These are phyloP conservation scores for Blomia tropicalis DNA, from an alignment of 2,888 invertebrate species.

Conservation along the genomic window DNA sequence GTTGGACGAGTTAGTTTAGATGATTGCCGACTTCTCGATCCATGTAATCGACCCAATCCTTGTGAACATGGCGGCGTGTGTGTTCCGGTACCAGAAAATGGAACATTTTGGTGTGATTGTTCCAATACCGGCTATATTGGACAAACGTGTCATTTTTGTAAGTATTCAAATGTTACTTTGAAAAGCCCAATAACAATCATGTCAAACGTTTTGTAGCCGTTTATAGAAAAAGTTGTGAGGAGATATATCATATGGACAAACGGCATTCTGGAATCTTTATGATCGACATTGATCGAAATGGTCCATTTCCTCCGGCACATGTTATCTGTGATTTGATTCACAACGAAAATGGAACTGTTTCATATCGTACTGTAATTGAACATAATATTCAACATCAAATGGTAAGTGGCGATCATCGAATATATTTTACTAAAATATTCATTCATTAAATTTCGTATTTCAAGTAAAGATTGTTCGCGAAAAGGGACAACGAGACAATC, in stretches of 20 bases:
- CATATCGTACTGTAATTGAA: conserved; percentile 69
- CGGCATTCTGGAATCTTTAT: conserved; percentile 76
- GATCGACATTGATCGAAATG: conserved; percentile 85
- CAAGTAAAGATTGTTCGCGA: conserved; percentile 54
- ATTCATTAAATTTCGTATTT: neutral
- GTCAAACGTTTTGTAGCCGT: conserved; percentile 45
- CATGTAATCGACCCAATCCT: conserved; percentile 70
- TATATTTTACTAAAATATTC: conserved; percentile 29
- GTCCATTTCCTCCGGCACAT: conserved; percentile 72
- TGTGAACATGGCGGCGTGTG: conserved; percentile 84
- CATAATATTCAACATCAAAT: conserved; percentile 79
- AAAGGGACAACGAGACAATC: conserved; percentile 52
- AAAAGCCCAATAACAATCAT: conserved; percentile 3
- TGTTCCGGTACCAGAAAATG: conserved; percentile 40
- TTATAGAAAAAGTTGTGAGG: conserved; percentile 78
- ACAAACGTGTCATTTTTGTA: conserved; percentile 75
- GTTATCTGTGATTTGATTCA: conserved; percentile 75
- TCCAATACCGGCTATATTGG: conserved; percentile 77
- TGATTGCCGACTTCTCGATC: conserved; percentile 74
- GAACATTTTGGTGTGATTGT: conserved; percentile 53
- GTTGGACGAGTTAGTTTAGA: conserved; percentile 69
- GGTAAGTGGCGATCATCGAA: conserved; percentile 36
- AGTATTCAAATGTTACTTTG: conserved; percentile 31
- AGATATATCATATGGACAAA: conserved; percentile 68
- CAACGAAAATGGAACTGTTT: conserved; percentile 40